Conservation (phyloP, 1,140 invertebrate genomes). For the Oreohelix idahoensis region DNA sequence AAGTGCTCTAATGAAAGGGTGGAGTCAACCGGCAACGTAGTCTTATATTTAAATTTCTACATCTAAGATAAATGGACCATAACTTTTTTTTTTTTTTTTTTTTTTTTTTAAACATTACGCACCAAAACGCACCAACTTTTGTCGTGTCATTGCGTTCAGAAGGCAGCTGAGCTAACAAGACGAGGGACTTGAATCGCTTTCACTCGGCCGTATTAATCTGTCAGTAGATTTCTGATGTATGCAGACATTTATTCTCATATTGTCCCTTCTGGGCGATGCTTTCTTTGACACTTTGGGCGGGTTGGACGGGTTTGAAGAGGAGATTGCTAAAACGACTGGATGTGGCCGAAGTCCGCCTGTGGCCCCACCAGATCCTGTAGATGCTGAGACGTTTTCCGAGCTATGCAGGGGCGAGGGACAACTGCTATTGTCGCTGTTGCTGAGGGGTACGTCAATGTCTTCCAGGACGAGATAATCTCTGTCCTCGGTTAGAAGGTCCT, state of each 20-base stretch:
- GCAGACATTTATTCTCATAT: slow-evolving; percentile 53
- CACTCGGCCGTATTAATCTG: slow-evolving; percentile 44
- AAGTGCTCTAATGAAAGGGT: too few species aligned
- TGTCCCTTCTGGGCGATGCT: slow-evolving; percentile 16
- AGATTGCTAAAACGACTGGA: background rate
- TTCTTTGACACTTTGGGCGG: slow-evolving; percentile 19
- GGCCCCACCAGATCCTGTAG: background rate
- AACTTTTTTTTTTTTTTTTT: too few species aligned
- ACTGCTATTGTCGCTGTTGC: slow-evolving; percentile 64
- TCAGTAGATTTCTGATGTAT: slow-evolving; percentile 58
- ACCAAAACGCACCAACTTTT: too few species aligned
- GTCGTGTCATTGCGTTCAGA: too few species aligned
- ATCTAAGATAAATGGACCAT: too few species aligned
- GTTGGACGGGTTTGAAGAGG: background rate
- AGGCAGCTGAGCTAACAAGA: background rate
- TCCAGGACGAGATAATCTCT: slow-evolving; percentile 70
- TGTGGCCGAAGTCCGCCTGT: background rate
- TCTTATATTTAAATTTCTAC: too few species aligned
- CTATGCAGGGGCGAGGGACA: slow-evolving; percentile 39
- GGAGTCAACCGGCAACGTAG: too few species aligned
- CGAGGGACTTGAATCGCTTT: slow-evolving; percentile 51
- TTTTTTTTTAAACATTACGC: too few species aligned
- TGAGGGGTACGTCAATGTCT: slow-evolving; percentile 67
- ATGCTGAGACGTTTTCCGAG: background rate
- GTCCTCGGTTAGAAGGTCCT: slow-evolving; percentile 75